Evolutionary conservation across 2,797 vertebrate genomes (phyloP).

Genomic region (Taenioides sp.): DNA sequence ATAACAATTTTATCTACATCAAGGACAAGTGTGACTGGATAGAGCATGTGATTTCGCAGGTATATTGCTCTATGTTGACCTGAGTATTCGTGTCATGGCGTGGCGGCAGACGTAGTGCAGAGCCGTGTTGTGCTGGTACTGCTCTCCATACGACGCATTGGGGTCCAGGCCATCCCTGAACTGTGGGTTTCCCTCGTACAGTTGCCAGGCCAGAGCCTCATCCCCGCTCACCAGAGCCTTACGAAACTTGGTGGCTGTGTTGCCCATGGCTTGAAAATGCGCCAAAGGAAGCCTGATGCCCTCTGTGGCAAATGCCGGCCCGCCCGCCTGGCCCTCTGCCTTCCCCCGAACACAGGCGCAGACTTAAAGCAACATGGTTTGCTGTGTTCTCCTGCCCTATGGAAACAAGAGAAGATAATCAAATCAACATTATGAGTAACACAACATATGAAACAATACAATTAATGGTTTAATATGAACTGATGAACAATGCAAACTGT

Average conservation of each 20-base stretch:
- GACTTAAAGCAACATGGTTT: slow-evolving; percentile 70
- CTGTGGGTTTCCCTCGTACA: slow-evolving; percentile 97
- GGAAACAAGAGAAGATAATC: slow-evolving; percentile 27
- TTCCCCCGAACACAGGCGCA: slow-evolving; percentile 55
- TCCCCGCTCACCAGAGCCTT: slow-evolving; percentile 97
- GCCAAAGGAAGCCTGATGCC: slow-evolving; percentile 34
- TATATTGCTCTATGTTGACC: slow-evolving; percentile 67
- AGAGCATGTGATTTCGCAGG: background rate
- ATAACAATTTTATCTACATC: background rate
- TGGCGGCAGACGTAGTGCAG: slow-evolving; percentile 96
- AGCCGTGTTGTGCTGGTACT: slow-evolving; percentile 97
- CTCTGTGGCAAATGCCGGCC: slow-evolving; percentile 45
- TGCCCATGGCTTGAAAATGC: slow-evolving; percentile 85
- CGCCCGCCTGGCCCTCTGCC: slow-evolving; percentile 24
- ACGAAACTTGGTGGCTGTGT: slow-evolving; percentile 98
- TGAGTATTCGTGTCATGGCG: slow-evolving; percentile 94
- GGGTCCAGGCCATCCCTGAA: slow-evolving; percentile 96
- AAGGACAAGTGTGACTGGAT: background rate
- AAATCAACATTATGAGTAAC: slow-evolving; percentile 18
- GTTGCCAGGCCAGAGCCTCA: slow-evolving; percentile 95
- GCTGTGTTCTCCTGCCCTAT: slow-evolving; percentile 52
- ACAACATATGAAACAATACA: slow-evolving; percentile 15
- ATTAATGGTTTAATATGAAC: background rate
- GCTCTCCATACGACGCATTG: slow-evolving; percentile 96
- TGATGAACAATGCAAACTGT: background rate